Percentiles rank a stretch among this genome's conserved stretches.
Conservation (phyloP, 2,113 vertebrate species). For the Pygathrix nemaeus region DNA sequence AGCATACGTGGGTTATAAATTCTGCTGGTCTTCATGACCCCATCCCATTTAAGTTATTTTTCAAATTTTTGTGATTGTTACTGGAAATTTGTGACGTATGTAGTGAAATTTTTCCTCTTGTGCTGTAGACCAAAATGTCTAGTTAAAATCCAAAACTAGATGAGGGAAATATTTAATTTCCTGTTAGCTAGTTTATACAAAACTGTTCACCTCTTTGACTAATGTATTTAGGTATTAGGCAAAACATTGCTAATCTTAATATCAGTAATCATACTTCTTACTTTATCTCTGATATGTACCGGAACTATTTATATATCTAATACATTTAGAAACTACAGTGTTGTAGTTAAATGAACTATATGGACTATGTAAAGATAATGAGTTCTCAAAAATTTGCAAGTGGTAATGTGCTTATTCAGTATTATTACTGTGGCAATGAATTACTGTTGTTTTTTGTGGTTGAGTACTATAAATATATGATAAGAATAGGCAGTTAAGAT, state of each 20-base stretch:
- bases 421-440: background rate
- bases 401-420: background rate
- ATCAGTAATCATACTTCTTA: background rate
- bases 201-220: constrained; percentile 19
- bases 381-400: constrained; percentile 11
- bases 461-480: background rate
- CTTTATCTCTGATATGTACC: background rate
- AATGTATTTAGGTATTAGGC: constrained; percentile 25
- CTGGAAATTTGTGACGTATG: constrained; percentile 9
- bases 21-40: background rate
- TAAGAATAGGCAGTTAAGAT: background rate
- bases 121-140: background rate
- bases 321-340: background rate
- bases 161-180: constrained; percentile 28
- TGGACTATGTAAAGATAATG: background rate
- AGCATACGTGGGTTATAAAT: background rate
- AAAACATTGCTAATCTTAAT: constrained; percentile 24
- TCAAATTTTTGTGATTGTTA: constrained; percentile 10
- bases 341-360: background rate
- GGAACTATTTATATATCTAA: background rate
- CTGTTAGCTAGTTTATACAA: background rate
- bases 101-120: constrained; percentile 8
- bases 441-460: background rate
- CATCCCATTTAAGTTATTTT: background rate
- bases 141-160: constrained; percentile 23